phyloP scores from a whole-genome alignment of 2,113 vertebrate species.

The Muntiacus muntjak region DNA sequence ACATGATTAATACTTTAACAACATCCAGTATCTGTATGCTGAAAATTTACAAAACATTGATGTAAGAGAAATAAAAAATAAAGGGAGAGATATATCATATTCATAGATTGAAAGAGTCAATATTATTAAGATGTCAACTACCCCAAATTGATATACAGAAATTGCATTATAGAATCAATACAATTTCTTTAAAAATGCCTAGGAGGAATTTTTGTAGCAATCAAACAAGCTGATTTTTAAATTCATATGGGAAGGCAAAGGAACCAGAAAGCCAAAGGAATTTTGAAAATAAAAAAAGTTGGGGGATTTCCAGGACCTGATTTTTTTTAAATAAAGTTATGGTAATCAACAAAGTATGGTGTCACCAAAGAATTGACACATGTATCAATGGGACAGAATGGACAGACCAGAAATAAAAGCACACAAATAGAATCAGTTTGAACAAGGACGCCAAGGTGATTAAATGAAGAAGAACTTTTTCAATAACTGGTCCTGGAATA shows the following conservation, averaged over 20 bases:
- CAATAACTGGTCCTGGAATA: background rate
- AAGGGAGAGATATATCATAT: background rate
- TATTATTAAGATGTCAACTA: background rate
- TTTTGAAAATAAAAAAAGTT: background rate
- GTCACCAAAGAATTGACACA: background rate
- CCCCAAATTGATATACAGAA: background rate
- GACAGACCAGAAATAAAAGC: background rate
- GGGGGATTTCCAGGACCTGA: background rate
- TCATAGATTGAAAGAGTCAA: background rate
- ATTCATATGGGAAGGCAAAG: background rate
- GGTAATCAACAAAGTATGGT: background rate
- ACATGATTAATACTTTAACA: background rate
- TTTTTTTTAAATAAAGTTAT: background rate
- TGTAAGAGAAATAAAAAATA: background rate
- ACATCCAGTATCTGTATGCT: background rate
- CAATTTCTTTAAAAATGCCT: background rate
- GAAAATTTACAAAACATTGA: background rate
- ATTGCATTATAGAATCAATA: background rate
- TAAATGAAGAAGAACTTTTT: background rate
- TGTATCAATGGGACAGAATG: background rate
- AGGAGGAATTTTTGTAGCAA: background rate
- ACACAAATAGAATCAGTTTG: background rate
- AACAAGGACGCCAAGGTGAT: background rate
- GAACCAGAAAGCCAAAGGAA: background rate
- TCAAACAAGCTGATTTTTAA: background rate